Base-by-base conservation (phyloP, 1,140 invertebrate species). In the Dysdera silvatica region DNA sequence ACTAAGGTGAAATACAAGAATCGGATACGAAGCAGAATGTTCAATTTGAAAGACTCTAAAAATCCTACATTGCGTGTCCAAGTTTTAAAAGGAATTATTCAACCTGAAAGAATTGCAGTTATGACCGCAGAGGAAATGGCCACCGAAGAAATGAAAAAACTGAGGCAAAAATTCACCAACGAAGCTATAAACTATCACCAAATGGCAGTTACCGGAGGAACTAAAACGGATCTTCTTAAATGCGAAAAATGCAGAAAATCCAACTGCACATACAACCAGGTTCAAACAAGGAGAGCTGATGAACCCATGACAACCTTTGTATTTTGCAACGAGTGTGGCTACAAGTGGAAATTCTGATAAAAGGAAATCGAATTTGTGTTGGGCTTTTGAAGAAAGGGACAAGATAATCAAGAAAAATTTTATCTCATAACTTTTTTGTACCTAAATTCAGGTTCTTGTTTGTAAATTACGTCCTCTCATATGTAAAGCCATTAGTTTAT, bases 261-360 rank as follows among this genome's bases (percentile, higher is more conserved):
- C 29, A 79, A 77, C 43, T 75, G 71, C 56, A 75, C 73, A 14
- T 74, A 74, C 37, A 74, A 74, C 43, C 74, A 71, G 33, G 82
- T 99, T 32, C 96, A 99, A 78, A 99, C 96, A 2, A 85, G 96
- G 75, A 95, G 91, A 73, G 91, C 96, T 74, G 96, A 99, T 84
- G 96, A 99, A 85, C 96, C 96, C 55, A 99, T 99, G 96, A 99
- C 96, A 31, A 99, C 96, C 1, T 99, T 99, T 80, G 94, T 97
- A 18, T 81, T 94, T 68, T 99, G 96, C 78, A 96, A 96, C 75
- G 85, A 89, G 72, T 99, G 96, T 80, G 96, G 96, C 33, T 93
- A 99, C 75, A 83, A 95, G 73, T 99, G 95, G 96, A 99, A 99
- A 78, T 78, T 80, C 61, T 69, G 73, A 63, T 71, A 65, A 71